Evolutionary conservation across 1,140 invertebrate genomes (phyloP).

Genomic region (Pseudomyrmex concolor): DNA sequence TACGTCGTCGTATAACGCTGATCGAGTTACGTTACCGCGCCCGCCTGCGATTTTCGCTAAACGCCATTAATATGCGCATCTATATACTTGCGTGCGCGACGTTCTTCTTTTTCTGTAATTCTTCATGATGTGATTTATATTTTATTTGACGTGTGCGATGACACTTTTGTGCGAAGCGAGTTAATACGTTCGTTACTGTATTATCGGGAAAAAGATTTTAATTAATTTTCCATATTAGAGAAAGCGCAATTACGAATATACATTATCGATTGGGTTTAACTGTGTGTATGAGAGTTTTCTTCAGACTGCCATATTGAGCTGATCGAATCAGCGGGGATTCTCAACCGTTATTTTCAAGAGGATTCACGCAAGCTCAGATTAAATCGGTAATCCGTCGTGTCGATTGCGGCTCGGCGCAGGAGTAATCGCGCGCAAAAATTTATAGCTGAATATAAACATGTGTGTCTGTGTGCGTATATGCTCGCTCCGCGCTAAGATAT

Average conservation of each 20-base stretch:
- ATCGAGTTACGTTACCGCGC: constrained; percentile 30
- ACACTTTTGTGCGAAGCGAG: too few species aligned
- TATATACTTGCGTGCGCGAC: neutral
- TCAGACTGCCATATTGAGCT: neutral
- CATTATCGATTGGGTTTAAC: neutral
- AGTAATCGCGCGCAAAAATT: constrained; percentile 68
- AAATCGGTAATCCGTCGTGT: constrained; percentile 72
- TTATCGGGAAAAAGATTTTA: too few species aligned
- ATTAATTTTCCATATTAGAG: too few species aligned
- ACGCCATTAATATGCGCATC: neutral
- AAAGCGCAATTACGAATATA: neutral
- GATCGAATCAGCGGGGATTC: neutral
- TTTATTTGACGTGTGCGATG: neutral
- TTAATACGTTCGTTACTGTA: neutral
- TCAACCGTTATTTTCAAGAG: neutral
- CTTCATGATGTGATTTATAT: neutral
- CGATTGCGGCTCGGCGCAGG: constrained; percentile 44
- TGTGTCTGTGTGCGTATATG: constrained; percentile 23
- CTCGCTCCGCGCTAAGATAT: constrained; percentile 49
- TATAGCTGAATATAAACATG: constrained; percentile 70
- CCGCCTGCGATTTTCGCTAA: constrained; percentile 35
- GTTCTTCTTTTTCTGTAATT: neutral
- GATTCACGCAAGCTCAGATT: constrained; percentile 42
- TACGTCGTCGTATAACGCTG: constrained; percentile 19
- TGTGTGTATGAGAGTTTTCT: neutral